A percentile compares a stretch with the other conserved stretches of the same genome.
Evolutionary conservation across 2,797 vertebrate species (phyloP).

Genomic region (Scomberomorus guttatus): DNA sequence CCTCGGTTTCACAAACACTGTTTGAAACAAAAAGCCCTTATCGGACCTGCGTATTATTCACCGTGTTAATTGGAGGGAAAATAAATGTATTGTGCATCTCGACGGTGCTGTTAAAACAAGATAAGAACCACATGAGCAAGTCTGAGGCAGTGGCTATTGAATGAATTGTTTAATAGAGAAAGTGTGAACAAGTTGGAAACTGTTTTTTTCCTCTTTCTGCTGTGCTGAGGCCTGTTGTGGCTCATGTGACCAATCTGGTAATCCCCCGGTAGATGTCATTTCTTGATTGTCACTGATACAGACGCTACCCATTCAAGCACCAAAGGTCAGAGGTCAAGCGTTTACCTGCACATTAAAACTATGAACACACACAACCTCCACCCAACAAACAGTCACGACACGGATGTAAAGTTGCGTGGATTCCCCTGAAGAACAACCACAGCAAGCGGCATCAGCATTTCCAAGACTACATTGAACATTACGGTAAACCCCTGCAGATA

Average conservation of each 20-base stretch:
- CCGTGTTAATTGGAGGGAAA: conserved; percentile 85
- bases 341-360: background rate
- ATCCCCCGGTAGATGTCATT: conserved; percentile 51
- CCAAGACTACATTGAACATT: background rate
- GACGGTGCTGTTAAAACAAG: conserved; percentile 87
- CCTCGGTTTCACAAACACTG: conserved; percentile 82
- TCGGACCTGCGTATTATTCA: conserved; percentile 85
- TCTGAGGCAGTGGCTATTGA: conserved; percentile 70
- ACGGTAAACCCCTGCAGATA: background rate
- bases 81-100: conserved; percentile 85
- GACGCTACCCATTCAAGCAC: conserved; percentile 10
- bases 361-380: conserved; percentile 15
- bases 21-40: conserved; percentile 86
- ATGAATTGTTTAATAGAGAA: conserved; percentile 76
- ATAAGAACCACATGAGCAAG: conserved; percentile 80
- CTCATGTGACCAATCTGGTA: conserved; percentile 51
- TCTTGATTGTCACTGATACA: conserved; percentile 43
- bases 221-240: conserved; percentile 13
- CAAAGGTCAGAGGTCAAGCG: conserved; percentile 39
- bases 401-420: background rate
- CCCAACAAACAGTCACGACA: background rate
- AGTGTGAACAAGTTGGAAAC: conserved; percentile 78
- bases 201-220: conserved; percentile 40
- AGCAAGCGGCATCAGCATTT: conserved; percentile 5
- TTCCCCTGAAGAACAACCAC: background rate